Evolutionary conservation across 2,113 vertebrate genomes (phyloP).

Genomic region (Hylia prasina): DNA sequence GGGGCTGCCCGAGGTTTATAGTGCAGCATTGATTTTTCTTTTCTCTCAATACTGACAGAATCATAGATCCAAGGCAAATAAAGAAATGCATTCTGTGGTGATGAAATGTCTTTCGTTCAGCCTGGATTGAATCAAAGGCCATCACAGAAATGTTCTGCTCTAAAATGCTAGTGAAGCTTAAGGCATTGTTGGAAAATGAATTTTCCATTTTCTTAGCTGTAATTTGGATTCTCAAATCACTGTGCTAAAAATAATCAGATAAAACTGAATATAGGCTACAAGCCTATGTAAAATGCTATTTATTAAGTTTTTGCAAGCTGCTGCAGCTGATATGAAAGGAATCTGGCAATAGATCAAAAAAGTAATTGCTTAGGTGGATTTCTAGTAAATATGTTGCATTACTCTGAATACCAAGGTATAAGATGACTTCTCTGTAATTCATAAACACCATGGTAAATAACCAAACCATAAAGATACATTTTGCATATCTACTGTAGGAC

Average conservation of each 20-base stretch:
- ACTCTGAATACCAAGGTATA: background rate
- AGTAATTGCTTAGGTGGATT: slow-evolving; percentile 43
- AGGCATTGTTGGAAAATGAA: slow-evolving; percentile 76
- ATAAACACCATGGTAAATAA: background rate
- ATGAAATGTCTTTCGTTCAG: slow-evolving; percentile 93
- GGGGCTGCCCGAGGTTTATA: slow-evolving; percentile 81
- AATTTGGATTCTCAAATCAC: slow-evolving; percentile 69
- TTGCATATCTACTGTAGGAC: background rate
- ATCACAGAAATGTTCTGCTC: slow-evolving; percentile 76
- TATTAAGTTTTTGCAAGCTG: slow-evolving; percentile 43
- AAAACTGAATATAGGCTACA: slow-evolving; percentile 57
- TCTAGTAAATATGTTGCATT: slow-evolving; percentile 12
- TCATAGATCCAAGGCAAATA: slow-evolving; percentile 98
- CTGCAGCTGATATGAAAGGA: slow-evolving; percentile 17
- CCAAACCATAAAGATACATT: background rate
- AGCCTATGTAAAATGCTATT: slow-evolving; percentile 62
- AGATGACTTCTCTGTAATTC: background rate
- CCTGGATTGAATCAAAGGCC: slow-evolving; percentile 87
- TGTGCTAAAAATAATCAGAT: slow-evolving; percentile 67
- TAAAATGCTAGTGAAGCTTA: slow-evolving; percentile 73
- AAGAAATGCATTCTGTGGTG: slow-evolving; percentile 94
- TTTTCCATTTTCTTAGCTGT: slow-evolving; percentile 74
- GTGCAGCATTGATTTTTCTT: slow-evolving; percentile 93
- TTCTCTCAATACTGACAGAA: slow-evolving; percentile 97
- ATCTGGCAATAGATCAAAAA: slow-evolving; percentile 38